phyloP scores from a whole-genome alignment of 2,113 vertebrate genomes.

The Pavo muticus region DNA sequence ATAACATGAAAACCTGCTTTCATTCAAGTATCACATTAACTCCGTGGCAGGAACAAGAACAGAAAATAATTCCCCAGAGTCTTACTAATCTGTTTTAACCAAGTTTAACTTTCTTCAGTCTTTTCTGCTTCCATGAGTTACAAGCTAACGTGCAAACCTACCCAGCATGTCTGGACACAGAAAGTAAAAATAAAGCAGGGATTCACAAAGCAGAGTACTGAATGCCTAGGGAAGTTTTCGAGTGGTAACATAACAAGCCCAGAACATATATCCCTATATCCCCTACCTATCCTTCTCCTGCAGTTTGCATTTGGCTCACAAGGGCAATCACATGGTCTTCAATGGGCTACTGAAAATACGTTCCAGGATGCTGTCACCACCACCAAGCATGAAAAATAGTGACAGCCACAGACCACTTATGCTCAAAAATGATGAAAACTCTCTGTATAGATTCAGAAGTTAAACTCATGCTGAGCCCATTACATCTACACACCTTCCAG shows the following conservation, averaged over 20 bases:
- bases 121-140: not conserved
- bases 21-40: fast-evolving
- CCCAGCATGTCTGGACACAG: not conserved
- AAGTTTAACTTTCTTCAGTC: not conserved
- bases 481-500: conserved; percentile 12
- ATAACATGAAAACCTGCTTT: not conserved
- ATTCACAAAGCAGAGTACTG: not conserved
- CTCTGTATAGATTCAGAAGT: not conserved
- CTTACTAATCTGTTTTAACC: not conserved
- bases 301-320: not conserved
- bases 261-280: not conserved
- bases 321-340: not conserved
- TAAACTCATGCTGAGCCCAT: not conserved
- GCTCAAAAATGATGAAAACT: not conserved
- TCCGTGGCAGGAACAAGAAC: not conserved
- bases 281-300: not conserved
- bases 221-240: not conserved
- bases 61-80: not conserved
- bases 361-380: not conserved
- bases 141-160: not conserved
- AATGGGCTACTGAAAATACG: not conserved
- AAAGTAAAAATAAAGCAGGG: not conserved
- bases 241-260: not conserved
- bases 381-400: fast-evolving
- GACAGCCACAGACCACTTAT: not conserved